Evolutionary conservation across 64 coral and sea anemone species (phyloP).

Genomic region (Dendrophyllia cribrosa): DNA sequence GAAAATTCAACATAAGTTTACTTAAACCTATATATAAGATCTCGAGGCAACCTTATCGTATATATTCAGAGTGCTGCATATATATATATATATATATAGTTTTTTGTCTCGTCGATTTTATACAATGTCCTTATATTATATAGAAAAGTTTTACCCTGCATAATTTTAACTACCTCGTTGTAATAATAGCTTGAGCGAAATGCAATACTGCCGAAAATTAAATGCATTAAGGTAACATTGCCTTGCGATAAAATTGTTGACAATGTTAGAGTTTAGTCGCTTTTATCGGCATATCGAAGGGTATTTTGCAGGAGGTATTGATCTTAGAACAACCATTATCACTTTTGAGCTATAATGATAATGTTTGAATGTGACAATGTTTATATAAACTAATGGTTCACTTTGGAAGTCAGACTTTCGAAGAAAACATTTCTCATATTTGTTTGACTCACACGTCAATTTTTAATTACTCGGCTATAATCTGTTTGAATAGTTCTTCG

Average conservation of each 20-base stretch:
- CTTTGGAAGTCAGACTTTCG: neutral
- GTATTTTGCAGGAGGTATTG: neutral
- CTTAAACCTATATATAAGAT: too few relatives aligned
- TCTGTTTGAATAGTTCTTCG: too few relatives aligned
- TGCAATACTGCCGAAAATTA: too few relatives aligned
- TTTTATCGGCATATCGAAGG: neutral
- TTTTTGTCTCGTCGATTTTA: too few relatives aligned
- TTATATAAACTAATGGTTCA: neutral
- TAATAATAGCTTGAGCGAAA: too few relatives aligned
- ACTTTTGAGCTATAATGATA: neutral
- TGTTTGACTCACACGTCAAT: neutral
- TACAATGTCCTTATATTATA: too few relatives aligned
- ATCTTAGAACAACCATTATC: neutral
- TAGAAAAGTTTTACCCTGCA: too few relatives aligned
- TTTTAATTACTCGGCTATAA: neutral
- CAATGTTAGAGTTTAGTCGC: neutral
- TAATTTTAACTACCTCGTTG: too few relatives aligned
- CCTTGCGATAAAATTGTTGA: neutral
- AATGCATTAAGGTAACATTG: neutral
- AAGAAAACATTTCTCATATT: neutral
- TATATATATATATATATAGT: too few relatives aligned
- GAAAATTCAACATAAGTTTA: too few relatives aligned
- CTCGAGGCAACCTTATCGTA: too few relatives aligned
- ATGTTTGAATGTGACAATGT: neutral
- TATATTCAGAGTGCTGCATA: too few relatives aligned